These are phyloP conservation scores for Nephrotoma flavescens DNA, from an alignment of 2,888 invertebrate species.

Conservation along the genomic window DNA sequence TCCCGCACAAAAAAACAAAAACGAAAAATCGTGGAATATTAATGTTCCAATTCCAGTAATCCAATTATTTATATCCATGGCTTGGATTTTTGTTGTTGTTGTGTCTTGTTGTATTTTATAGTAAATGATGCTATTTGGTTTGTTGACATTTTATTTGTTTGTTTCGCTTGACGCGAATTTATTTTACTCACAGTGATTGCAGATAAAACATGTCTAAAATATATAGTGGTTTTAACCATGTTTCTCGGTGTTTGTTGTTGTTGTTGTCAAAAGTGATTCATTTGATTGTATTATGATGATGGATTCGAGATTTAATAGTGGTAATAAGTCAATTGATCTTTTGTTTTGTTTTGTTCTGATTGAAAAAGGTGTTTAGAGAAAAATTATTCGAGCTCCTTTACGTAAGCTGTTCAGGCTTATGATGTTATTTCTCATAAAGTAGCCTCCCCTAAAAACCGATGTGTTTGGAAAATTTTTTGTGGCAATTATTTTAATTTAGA, in stretches of 20 bases:
- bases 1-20: background rate
- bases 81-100: background rate
- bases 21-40: background rate
- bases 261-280: background rate
- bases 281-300: background rate
- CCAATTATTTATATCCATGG: background rate
- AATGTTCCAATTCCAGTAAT: background rate
- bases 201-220: background rate
- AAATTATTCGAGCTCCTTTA: too few relatives aligned
- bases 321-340: background rate
- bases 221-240: background rate
- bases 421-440: too few relatives aligned
- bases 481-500: too few relatives aligned
- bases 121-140: background rate
- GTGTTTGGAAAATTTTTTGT: too few relatives aligned
- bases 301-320: background rate
- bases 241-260: background rate
- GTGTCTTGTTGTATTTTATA: background rate
- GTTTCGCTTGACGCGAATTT: background rate
- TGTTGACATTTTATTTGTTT: background rate
- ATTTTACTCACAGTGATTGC: background rate
- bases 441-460: too few relatives aligned
- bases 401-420: too few relatives aligned
- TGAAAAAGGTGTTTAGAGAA: too few relatives aligned
- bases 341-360: background rate